phyloP scores from a whole-genome alignment of 2,797 vertebrate genomes.

The Garrulus glandarius region DNA sequence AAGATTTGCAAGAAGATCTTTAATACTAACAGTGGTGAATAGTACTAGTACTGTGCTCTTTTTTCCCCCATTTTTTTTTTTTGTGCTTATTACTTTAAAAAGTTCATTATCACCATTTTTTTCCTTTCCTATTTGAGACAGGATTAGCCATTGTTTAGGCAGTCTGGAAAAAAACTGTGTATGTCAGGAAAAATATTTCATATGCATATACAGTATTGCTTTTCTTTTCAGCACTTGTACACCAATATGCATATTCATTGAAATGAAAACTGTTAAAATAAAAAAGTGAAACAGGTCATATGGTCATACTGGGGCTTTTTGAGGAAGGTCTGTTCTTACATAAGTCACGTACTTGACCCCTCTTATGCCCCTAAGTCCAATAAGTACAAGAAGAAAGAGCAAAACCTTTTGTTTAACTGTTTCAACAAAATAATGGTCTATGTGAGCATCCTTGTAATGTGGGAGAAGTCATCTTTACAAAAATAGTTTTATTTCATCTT shows the following conservation, averaged over 20 bases:
- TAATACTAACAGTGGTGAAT: not conserved
- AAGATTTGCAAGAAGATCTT: not conserved
- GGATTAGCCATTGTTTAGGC: not conserved
- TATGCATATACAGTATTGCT: not conserved
- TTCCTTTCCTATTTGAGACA: not conserved
- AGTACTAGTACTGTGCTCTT: not conserved
- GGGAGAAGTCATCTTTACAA: not conserved
- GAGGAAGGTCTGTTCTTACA: not conserved
- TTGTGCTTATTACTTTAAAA: not conserved
- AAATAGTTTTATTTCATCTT: not conserved
- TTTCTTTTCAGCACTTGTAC: not conserved
- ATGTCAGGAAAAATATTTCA: not conserved
- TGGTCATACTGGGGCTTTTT: not conserved
- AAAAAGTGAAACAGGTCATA: not conserved
- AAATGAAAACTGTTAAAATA: not conserved
- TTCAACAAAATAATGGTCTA: not conserved
- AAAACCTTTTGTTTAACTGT: not conserved
- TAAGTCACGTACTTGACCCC: not conserved
- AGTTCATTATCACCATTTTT: not conserved
- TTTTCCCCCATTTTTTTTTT: accelerated
- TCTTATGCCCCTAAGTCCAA: not conserved
- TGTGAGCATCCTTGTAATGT: not conserved
- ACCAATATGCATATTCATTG: not conserved
- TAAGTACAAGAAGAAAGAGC: not conserved
- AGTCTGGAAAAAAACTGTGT: not conserved